Conservation (phyloP, 2,888 invertebrate species). For the Epinotia brunnichana region DNA sequence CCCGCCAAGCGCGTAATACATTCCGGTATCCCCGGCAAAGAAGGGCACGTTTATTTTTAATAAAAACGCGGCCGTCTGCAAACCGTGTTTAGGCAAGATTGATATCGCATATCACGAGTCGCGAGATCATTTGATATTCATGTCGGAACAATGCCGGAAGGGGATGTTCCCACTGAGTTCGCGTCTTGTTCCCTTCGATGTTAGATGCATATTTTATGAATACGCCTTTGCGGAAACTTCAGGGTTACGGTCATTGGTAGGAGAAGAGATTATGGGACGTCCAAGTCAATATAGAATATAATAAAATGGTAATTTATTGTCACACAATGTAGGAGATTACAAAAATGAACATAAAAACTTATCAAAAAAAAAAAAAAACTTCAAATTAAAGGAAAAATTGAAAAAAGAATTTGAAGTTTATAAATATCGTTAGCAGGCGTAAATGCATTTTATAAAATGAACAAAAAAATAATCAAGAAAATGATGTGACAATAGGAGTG, state of each 20-base stretch:
- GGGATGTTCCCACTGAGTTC: constrained; percentile 11
- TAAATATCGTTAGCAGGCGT: too few species aligned
- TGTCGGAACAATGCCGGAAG: constrained; percentile 27
- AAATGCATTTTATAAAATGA: too few species aligned
- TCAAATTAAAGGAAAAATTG: too few species aligned
- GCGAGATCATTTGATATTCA: constrained; percentile 41
- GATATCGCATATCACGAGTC: constrained; percentile 37
- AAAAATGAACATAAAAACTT: too few species aligned
- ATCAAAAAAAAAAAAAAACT: too few species aligned
- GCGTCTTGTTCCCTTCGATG: constrained; percentile 2
- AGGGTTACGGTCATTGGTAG: neutral
- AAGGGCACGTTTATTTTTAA: constrained; percentile 40
- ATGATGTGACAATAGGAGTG: too few species aligned
- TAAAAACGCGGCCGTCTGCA: constrained; percentile 36
- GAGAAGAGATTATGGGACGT: too few species aligned
- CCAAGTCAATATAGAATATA: too few species aligned
- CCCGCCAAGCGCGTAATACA: constrained; percentile 32
- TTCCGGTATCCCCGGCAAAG: constrained; percentile 18
- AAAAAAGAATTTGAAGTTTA: too few species aligned
- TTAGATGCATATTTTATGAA: constrained; percentile 10
- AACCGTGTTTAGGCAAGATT: constrained; percentile 39
- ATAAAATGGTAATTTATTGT: too few species aligned
- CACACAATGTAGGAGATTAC: too few species aligned
- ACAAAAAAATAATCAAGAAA: too few species aligned
- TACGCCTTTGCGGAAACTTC: neutral